Evolutionary conservation across 1,140 invertebrate genomes (phyloP).

Genomic region (Plodia interpunctella): DNA sequence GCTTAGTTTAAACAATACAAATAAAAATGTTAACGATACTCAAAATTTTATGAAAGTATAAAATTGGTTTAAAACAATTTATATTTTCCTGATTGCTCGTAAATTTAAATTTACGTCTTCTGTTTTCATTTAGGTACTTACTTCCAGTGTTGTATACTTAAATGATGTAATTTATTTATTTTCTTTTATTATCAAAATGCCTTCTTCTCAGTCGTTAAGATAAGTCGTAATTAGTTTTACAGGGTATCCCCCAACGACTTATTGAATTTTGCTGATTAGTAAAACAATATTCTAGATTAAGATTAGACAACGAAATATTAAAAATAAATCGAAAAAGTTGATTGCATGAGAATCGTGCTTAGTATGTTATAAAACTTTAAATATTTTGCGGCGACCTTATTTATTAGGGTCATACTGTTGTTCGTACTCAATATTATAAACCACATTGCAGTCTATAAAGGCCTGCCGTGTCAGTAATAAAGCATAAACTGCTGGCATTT

Average conservation of each 20-base stretch:
- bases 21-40: neutral
- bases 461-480: neutral
- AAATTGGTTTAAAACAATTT: neutral
- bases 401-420: too few species aligned
- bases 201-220: neutral
- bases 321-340: too few species aligned
- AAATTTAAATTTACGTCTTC: neutral
- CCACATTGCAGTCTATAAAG: neutral
- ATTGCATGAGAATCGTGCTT: too few species aligned
- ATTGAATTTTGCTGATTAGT: too few species aligned
- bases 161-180: too few species aligned
- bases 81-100: neutral
- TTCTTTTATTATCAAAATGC: neutral
- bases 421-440: neutral
- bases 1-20: neutral
- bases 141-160: too few species aligned
- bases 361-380: too few species aligned
- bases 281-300: too few species aligned
- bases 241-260: too few species aligned
- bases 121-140: neutral
- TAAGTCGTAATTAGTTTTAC: too few species aligned
- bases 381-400: too few species aligned
- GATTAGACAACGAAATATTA: too few species aligned
- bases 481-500: neutral
- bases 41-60: neutral